phyloP scores from a whole-genome alignment of 1,140 invertebrate species.

The Pseudomyrmex concolor region DNA sequence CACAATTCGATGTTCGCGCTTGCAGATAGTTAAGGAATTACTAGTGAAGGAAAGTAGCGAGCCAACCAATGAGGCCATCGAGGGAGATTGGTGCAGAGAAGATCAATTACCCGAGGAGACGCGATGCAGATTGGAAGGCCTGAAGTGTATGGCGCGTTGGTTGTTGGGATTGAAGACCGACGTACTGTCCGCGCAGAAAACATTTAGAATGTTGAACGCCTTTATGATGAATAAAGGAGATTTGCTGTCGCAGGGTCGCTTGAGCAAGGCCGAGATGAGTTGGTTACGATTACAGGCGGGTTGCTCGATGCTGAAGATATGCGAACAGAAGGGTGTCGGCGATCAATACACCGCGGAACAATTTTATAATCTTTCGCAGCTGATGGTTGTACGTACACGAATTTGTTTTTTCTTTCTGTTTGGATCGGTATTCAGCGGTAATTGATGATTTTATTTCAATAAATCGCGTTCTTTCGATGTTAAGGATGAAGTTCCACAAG shows the following conservation, averaged over 20 bases:
- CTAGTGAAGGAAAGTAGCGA: conserved; percentile 92
- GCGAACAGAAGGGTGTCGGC: conserved; percentile 97
- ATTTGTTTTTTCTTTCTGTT: background rate
- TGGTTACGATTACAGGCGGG: conserved; percentile 96
- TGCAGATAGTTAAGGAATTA: conserved; percentile 96
- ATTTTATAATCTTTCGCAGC: conserved; percentile 96
- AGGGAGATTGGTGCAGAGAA: conserved; percentile 94
- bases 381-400: conserved; percentile 91
- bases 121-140: conserved; percentile 95
- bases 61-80: conserved; percentile 83
- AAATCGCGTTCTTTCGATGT: background rate
- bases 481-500: conserved; percentile 95
- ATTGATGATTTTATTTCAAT: conserved; percentile 38
- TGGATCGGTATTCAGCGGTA: background rate
- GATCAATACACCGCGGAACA: conserved; percentile 97
- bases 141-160: conserved; percentile 99
- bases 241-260: conserved; percentile 90
- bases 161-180: conserved; percentile 95
- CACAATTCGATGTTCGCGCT: conserved; percentile 45
- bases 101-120: conserved; percentile 96
- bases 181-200: conserved; percentile 95
- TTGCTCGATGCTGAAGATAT: conserved; percentile 97
- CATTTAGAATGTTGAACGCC: conserved; percentile 95
- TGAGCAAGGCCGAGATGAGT: conserved; percentile 94
- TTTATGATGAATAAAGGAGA: conserved; percentile 96